Conservation (phyloP, 2,113 vertebrate genomes). For the Piprites chloris region DNA sequence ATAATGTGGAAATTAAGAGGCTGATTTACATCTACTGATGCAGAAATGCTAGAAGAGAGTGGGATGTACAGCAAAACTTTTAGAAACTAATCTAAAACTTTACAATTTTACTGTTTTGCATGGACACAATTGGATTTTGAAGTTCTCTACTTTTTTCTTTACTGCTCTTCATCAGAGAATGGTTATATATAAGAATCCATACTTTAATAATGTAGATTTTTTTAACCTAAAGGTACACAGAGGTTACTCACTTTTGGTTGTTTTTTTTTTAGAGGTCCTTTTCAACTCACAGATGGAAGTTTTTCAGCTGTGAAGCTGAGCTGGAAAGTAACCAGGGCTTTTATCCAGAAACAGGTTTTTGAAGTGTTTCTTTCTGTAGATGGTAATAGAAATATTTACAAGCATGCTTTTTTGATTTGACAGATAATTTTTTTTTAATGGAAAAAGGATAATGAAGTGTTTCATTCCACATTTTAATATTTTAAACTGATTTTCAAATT, state of each 20-base stretch:
- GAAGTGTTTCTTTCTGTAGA: not conserved
- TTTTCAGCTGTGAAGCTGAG: not conserved
- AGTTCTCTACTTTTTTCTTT: not conserved
- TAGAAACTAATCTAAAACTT: not conserved
- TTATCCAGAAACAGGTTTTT: not conserved
- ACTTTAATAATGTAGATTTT: not conserved
- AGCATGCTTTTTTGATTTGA: not conserved
- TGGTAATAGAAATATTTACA: not conserved
- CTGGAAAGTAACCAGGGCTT: not conserved
- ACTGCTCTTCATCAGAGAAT: not conserved
- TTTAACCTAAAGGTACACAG: not conserved
- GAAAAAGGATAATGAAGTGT: not conserved
- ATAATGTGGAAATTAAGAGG: not conserved
- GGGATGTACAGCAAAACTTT: not conserved
- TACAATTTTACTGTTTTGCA: not conserved
- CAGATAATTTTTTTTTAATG: not conserved
- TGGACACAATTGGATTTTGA: not conserved
- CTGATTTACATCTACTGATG: not conserved
- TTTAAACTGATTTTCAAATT: not conserved
- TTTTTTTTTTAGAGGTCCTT: not conserved
- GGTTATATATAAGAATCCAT: not conserved
- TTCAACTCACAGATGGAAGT: not conserved
- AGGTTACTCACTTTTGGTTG: not conserved
- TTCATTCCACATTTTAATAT: rapidly evolving
- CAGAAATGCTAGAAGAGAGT: not conserved